Evolutionary conservation across 2,113 vertebrate genomes (phyloP).

Genomic region (Pteropus alecto): DNA sequence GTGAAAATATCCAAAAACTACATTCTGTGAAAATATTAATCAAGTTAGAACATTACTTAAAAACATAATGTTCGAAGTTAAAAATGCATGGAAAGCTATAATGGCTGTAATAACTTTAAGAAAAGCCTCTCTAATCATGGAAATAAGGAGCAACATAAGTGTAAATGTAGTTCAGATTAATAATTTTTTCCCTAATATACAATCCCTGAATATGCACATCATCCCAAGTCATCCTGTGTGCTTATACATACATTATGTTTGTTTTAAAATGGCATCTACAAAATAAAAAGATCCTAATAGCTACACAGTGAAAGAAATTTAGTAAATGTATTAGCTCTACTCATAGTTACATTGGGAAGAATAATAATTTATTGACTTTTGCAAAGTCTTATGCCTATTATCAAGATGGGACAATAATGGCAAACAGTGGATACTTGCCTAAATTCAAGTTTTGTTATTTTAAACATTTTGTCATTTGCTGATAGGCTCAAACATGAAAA

Average conservation of each 20-base stretch:
- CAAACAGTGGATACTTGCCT: background rate
- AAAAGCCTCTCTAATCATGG: background rate
- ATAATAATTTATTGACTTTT: constrained; percentile 8
- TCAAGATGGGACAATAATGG: background rate
- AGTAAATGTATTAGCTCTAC: background rate
- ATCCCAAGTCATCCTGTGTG: background rate
- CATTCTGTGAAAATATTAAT: constrained; percentile 1
- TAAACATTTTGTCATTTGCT: constrained; percentile 25
- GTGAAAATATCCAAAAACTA: constrained; percentile 5
- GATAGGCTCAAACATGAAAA: background rate
- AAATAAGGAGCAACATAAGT: background rate
- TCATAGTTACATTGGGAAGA: background rate
- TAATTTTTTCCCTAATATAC: background rate
- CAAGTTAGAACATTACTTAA: background rate
- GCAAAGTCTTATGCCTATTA: background rate
- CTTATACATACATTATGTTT: background rate
- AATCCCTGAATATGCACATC: background rate
- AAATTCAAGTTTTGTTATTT: constrained; percentile 14
- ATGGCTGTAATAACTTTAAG: background rate
- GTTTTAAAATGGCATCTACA: background rate
- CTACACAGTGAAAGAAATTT: background rate
- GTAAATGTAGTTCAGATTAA: background rate
- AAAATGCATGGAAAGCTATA: constrained; percentile 9
- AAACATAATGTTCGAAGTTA: constrained; percentile 17
- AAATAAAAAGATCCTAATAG: background rate